Conservation (phyloP, 1,140 invertebrate species). For the Zaprionus camerounensis region DNA sequence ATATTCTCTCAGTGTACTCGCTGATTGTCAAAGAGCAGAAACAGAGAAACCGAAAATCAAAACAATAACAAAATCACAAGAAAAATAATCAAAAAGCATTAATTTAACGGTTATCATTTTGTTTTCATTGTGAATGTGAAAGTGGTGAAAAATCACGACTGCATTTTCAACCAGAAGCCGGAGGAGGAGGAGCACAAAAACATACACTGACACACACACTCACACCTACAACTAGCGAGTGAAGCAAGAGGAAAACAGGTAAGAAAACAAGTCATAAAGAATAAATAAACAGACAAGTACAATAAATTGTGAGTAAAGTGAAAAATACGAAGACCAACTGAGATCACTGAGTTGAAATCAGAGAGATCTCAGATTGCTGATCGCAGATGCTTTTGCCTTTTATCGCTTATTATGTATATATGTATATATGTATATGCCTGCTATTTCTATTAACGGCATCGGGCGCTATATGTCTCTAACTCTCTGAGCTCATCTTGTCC, state of each 20-base stretch:
- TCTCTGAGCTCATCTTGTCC: slow-evolving; percentile 65
- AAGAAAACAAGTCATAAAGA: slow-evolving; percentile 21
- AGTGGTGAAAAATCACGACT: slow-evolving; percentile 53
- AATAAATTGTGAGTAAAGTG: slow-evolving; percentile 25
- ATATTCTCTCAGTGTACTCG: slow-evolving; percentile 2
- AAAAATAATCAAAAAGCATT: slow-evolving; percentile 39
- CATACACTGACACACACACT: slow-evolving; percentile 13
- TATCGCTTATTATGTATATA: not conserved
- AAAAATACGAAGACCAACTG: slow-evolving; percentile 6
- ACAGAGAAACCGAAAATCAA: slow-evolving; percentile 23
- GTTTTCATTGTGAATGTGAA: slow-evolving; percentile 58
- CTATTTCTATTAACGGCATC: slow-evolving; percentile 66
- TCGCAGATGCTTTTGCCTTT: slow-evolving; percentile 29
- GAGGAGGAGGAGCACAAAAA: slow-evolving; percentile 29
- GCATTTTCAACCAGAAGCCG: slow-evolving; percentile 25
- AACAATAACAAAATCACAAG: slow-evolving; percentile 10
- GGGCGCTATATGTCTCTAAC: slow-evolving; percentile 10
- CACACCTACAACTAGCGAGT: not conserved
- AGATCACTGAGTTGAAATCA: slow-evolving; percentile 15
- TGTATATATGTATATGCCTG: slow-evolving; percentile 21
- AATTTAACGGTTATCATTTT: slow-evolving; percentile 40
- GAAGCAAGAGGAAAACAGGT: slow-evolving; percentile 33
- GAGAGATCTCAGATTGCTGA: not conserved
- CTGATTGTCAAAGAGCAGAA: not conserved
- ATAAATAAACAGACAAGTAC: slow-evolving; percentile 16